Conservation (phyloP, 1,140 invertebrate species). For the Drosophila ananassae region DNA sequence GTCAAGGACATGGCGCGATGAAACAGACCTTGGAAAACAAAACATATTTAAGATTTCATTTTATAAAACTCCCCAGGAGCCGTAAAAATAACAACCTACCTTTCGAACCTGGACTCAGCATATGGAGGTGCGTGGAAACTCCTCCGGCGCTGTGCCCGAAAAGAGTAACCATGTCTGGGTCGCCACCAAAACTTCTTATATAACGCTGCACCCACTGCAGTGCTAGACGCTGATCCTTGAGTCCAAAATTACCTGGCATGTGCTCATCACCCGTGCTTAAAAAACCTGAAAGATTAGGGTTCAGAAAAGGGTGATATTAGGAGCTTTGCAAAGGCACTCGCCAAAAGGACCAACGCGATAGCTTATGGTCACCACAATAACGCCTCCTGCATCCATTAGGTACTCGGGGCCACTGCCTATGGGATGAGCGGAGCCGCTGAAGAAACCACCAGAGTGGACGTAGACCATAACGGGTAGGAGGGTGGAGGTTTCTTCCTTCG, state of each 20-base stretch:
- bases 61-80: no score
- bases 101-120: slow-evolving; percentile 53
- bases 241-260: slow-evolving; percentile 84
- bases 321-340: background rate
- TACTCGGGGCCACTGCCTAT: slow-evolving; percentile 81
- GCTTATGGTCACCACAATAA: slow-evolving; percentile 85
- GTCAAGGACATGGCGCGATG: slow-evolving; percentile 85
- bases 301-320: no score
- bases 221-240: slow-evolving; percentile 78
- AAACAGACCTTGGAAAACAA: slow-evolving; percentile 78
- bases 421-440: slow-evolving; percentile 75
- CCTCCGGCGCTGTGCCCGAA: slow-evolving; percentile 90
- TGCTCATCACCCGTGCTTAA: slow-evolving; percentile 76
- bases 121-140: slow-evolving; percentile 84
- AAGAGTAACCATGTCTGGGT: slow-evolving; percentile 89
- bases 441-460: slow-evolving; percentile 87
- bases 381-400: slow-evolving; percentile 83
- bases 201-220: slow-evolving; percentile 69
- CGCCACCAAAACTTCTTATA: slow-evolving; percentile 88
- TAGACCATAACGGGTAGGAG: slow-evolving; percentile 86
- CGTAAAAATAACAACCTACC: slow-evolving; percentile 63
- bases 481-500: slow-evolving; percentile 53
- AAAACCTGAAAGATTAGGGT: slow-evolving; percentile 51
- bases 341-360: slow-evolving; percentile 86
- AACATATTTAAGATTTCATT: slow-evolving; percentile 39